These are phyloP conservation scores for Agonum fuliginosum DNA, from an alignment of 2,888 invertebrate genomes.

Conservation along the genomic window DNA sequence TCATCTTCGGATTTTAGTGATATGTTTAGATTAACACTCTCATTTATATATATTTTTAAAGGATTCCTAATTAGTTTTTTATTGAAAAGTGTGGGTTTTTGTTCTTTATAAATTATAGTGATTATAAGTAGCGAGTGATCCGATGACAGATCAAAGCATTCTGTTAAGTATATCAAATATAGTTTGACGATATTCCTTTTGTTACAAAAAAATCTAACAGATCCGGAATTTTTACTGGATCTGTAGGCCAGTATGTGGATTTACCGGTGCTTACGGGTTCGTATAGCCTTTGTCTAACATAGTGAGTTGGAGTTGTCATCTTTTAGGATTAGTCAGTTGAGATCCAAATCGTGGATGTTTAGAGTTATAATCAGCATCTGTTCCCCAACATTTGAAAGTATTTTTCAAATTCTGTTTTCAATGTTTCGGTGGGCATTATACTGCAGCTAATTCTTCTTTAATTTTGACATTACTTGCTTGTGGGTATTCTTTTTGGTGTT, in stretches of 20 bases:
- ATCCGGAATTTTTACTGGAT: slow-evolving; percentile 64
- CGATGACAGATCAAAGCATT: not conserved
- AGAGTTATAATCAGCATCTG: slow-evolving; percentile 63
- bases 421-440: slow-evolving; percentile 64
- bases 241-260: slow-evolving; percentile 65
- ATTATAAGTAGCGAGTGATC: slow-evolving; percentile 9
- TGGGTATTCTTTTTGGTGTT: slow-evolving; percentile 1
- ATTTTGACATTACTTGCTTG: slow-evolving; percentile 5
- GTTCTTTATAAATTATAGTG: slow-evolving; percentile 7
- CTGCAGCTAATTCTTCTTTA: slow-evolving; percentile 16
- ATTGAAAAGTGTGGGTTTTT: not conserved
- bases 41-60: not conserved
- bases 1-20: not conserved
- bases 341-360: slow-evolving; percentile 63
- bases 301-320: slow-evolving; percentile 33
- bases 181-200: slow-evolving; percentile 58
- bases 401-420: slow-evolving; percentile 60
- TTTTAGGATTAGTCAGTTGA: slow-evolving; percentile 60
- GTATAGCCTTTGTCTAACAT: slow-evolving; percentile 32
- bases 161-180: not conserved
- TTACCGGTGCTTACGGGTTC: slow-evolving; percentile 59
- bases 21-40: not conserved
- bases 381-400: slow-evolving; percentile 58
- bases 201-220: slow-evolving; percentile 64
- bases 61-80: not conserved